Base-by-base conservation (phyloP, 2,888 invertebrate genomes). In the Lumbricus terrestris region DNA sequence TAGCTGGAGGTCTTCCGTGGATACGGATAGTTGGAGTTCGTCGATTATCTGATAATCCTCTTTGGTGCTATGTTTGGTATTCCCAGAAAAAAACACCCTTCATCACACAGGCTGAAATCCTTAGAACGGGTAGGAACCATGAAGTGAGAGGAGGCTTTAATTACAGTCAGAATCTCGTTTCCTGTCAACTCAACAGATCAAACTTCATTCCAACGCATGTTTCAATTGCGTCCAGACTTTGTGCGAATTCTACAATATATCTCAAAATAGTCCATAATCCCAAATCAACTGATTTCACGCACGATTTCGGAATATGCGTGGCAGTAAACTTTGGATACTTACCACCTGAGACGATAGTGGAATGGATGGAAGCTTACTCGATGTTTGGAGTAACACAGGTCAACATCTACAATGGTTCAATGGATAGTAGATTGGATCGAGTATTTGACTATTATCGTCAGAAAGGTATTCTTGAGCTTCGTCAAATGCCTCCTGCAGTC, bases 301-400 rank as follows among this genome's bases (percentile, higher is more conserved):
- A 89, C 82, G 33, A 89, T 20, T 69, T 54, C 33, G 69, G 47
- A 47, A 33, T n/a, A 33, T 89, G 89, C 18, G 54, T 69, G 47
- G 34, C 5, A 4, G n/a, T 54, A 11, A n/a, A 23, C 11, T 89
- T 54, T 37, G 89, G 89, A 54, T n/a, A 47, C 18, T 35, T 89
- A 11, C 42, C 37, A 33, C 38, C 83, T 0, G 42, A 40, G 33
- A 35, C 42, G 18, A 82, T 92, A 13, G 90, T 92, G 6, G 92
- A 92, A 88, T 92, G 92, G 92, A 82, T 91, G 29, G 92, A 92
- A 88, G 23, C 91, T 5, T 34, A 91, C 69, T 23, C 54, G 8
- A 23, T 92, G 23, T 88, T 92, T 16, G 92, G 92, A 13, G 92
- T 92, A n/a, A 89, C 88, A 2, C 89, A 91, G n/a, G 82, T 92